Conservation (phyloP, 2,113 vertebrate species). For the Hippolais icterina region DNA sequence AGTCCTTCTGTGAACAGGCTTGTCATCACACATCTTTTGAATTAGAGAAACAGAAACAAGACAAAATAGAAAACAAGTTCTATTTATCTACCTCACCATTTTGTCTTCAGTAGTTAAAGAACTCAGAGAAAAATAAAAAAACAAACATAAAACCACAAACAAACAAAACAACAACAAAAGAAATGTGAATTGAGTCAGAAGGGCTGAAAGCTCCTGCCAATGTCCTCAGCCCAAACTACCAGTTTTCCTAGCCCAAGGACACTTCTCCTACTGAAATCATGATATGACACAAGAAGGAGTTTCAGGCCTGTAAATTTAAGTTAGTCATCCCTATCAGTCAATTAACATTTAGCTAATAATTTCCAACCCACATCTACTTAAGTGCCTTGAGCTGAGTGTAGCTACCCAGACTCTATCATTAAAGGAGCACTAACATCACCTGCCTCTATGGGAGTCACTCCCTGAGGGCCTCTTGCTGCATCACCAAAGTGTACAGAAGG, state of each 20-base stretch:
- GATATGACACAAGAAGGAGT: rapidly evolving
- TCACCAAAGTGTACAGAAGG: background rate
- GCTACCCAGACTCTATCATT: too few relatives aligned
- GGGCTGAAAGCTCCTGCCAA: background rate
- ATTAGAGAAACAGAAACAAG: background rate
- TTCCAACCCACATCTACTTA: background rate
- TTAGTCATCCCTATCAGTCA: background rate
- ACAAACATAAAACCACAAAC: background rate
- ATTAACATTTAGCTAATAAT: background rate
- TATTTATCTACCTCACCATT: background rate
- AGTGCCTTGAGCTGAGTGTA: background rate
- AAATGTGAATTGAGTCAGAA: background rate
- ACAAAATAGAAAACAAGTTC: background rate
- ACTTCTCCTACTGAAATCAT: background rate
- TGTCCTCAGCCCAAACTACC: rapidly evolving
- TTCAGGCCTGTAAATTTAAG: background rate
- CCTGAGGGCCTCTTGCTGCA: background rate
- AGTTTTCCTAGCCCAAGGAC: rapidly evolving
- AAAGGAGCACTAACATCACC: background rate
- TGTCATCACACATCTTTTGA: background rate
- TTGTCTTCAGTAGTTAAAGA: background rate
- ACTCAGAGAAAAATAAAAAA: background rate
- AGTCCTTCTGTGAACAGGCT: background rate
- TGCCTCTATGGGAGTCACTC: rapidly evolving
- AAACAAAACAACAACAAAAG: background rate